These are phyloP conservation scores for Lasioglossum baleicum DNA, from an alignment of 1,140 invertebrate species.

Conservation along the genomic window DNA sequence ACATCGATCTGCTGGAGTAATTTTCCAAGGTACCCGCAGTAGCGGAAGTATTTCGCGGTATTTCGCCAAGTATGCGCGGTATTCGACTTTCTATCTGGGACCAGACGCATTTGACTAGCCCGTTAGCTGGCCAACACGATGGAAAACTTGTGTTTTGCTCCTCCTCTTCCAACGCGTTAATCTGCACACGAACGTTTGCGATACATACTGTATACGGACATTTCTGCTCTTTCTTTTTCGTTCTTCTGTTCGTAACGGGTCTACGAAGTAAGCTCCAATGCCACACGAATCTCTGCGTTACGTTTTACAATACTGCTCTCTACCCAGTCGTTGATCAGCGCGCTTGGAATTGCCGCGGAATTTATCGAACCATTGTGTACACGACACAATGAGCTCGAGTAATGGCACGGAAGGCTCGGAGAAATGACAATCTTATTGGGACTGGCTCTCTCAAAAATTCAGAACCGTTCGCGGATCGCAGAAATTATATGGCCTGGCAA, in stretches of 20 bases:
- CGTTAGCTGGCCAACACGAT: slow-evolving; percentile 51
- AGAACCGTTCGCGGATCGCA: background rate
- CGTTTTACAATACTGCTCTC: background rate
- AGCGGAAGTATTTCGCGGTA: slow-evolving; percentile 70
- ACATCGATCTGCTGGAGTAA: slow-evolving; percentile 23
- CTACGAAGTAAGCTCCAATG: background rate
- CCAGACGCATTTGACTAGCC: slow-evolving; percentile 63
- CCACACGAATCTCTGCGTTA: background rate
- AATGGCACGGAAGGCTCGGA: background rate
- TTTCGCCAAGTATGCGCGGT: slow-evolving; percentile 61
- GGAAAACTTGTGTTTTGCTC: slow-evolving; percentile 34
- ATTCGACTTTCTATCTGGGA: slow-evolving; percentile 73
- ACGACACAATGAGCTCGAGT: background rate
- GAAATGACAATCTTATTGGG: background rate
- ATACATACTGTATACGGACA: too few species aligned
- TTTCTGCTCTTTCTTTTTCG: background rate
- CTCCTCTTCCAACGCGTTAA: background rate
- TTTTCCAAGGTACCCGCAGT: slow-evolving; percentile 61
- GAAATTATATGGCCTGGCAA: background rate
- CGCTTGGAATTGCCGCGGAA: background rate
- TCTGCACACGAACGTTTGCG: too few species aligned
- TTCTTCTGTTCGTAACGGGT: background rate
- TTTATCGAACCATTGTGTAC: background rate
- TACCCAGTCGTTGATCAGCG: background rate
- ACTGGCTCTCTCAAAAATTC: background rate